Percentiles rank a stretch among this genome's conserved stretches.
phyloP scores from a whole-genome alignment of 2,888 invertebrate species.

The Tanypteryx hageni region DNA sequence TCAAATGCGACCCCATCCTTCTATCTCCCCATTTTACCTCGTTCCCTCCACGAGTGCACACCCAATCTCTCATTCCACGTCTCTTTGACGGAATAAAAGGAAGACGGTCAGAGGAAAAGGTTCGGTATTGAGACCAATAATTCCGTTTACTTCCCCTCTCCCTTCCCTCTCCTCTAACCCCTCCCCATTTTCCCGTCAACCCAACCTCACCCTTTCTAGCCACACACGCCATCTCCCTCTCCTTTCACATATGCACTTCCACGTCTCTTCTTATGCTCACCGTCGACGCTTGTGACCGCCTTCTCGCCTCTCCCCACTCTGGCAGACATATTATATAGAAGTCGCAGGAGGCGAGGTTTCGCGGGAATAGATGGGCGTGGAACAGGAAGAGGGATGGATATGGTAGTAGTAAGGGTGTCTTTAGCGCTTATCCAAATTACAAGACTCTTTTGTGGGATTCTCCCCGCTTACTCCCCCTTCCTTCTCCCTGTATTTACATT shows the following conservation, averaged over 20 bases:
- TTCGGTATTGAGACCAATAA: background rate
- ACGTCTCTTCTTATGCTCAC: background rate
- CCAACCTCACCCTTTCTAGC: background rate
- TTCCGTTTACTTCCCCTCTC: background rate
- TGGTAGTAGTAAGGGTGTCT: background rate
- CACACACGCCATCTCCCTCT: too few relatives aligned
- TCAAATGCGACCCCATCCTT: constrained; percentile 4
- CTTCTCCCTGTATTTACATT: background rate
- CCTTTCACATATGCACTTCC: too few relatives aligned
- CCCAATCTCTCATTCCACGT: background rate
- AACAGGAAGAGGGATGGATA: background rate
- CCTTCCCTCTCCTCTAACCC: background rate
- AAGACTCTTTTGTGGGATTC: background rate
- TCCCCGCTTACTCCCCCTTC: background rate
- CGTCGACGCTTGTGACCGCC: background rate
- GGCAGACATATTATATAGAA: too few relatives aligned
- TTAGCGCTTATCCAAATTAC: constrained; percentile 10
- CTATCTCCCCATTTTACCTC: background rate
- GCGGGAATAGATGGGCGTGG: background rate
- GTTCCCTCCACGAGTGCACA: background rate
- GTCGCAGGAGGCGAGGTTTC: too few relatives aligned
- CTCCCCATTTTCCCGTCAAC: background rate
- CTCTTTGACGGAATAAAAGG: background rate
- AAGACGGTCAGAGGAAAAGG: constrained; percentile 11
- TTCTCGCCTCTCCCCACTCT: background rate